Evolutionary conservation across 1,140 invertebrate genomes (phyloP).

Genomic region (Radopholus similis): DNA sequence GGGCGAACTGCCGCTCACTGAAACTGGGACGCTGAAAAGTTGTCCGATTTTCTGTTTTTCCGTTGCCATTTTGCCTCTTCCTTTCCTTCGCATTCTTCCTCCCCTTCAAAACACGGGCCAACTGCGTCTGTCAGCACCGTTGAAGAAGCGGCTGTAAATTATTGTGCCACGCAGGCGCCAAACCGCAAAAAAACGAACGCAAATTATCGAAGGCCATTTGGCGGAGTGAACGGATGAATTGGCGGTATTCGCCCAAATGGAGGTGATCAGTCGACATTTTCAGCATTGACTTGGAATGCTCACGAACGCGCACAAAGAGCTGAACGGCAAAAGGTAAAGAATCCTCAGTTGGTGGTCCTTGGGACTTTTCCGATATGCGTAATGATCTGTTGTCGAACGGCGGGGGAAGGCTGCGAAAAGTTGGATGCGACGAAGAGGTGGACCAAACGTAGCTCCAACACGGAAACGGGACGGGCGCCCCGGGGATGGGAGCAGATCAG

Average conservation of each 20-base stretch:
- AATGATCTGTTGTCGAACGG: not conserved
- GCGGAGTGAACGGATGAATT: not conserved
- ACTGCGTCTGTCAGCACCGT: not conserved
- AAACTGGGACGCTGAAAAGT: not conserved
- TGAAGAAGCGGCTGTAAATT: not conserved
- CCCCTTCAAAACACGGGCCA: no score
- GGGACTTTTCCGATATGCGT: not conserved
- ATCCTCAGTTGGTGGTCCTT: no score
- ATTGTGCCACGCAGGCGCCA: not conserved
- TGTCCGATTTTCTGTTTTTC: not conserved
- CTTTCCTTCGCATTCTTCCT: not conserved
- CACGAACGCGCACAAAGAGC: conserved; percentile 7
- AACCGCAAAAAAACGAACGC: not conserved
- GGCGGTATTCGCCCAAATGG: not conserved
- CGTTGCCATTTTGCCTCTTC: not conserved
- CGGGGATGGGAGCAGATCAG: conserved; percentile 3
- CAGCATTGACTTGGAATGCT: not conserved
- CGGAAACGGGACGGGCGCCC: conserved; percentile 7
- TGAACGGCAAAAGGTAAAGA: not conserved
- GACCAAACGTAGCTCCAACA: not conserved
- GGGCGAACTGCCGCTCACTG: not conserved
- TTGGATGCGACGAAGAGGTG: not conserved
- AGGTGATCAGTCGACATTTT: not conserved
- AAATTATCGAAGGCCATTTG: not conserved
- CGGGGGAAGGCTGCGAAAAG: not conserved